A percentile compares a stretch with the other conserved stretches of the same genome.
Conservation (phyloP, 2,797 vertebrate genomes). For the Notamacropus eugenii region DNA sequence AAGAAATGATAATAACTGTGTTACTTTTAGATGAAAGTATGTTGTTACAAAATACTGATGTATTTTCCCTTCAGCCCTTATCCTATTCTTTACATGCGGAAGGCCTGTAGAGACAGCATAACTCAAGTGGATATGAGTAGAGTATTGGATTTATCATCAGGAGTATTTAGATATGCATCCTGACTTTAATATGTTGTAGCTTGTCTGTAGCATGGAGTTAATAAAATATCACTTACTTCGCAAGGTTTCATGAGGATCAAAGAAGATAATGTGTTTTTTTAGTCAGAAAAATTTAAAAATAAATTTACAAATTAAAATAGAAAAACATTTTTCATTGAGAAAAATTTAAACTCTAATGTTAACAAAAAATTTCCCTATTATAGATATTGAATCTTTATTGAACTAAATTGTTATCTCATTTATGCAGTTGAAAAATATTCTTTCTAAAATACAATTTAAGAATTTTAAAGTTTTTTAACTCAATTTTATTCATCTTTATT, state of each 20-base stretch:
- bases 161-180: not conserved
- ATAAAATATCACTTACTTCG: not conserved
- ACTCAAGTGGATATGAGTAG: not conserved
- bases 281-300: slow-evolving; percentile 38
- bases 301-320: slow-evolving; percentile 33
- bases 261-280: slow-evolving; percentile 5
- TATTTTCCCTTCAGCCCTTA: slow-evolving; percentile 15
- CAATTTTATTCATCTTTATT: not conserved
- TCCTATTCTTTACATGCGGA: not conserved
- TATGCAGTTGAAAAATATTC: not conserved
- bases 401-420: not conserved
- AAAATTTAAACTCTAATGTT: not conserved
- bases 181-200: not conserved
- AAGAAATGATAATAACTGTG: slow-evolving; percentile 1
- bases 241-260: not conserved
- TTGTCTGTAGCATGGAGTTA: not conserved
- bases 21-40: slow-evolving; percentile 31
- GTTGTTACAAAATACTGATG: slow-evolving; percentile 25
- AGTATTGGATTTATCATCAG: not conserved
- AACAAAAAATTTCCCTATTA: not conserved
- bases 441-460: not conserved
- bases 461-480: not conserved
- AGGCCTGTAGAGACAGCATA: not conserved
- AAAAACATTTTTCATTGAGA: not conserved
- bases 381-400: not conserved